Evolutionary conservation across 2,113 vertebrate genomes (phyloP), one percentile per base, ranked within the genome.

Genomic region (Albula goreensis): DNA sequence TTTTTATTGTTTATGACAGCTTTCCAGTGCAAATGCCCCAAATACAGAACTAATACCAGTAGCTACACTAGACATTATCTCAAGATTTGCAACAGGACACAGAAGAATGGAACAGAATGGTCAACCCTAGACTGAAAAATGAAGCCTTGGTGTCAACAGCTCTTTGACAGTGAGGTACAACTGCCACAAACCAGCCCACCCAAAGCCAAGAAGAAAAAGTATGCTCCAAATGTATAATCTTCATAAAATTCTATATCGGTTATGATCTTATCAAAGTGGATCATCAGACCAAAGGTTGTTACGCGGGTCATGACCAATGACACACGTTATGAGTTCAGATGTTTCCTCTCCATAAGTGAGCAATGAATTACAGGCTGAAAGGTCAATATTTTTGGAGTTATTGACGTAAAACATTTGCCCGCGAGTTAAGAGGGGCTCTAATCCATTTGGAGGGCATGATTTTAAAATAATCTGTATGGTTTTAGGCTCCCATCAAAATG

Each of bases 21-120:
- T 52, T 56, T 41, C 56, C 25, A 83, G 31, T 81, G 11, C 19
- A 82, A 50, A 82, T 17, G 4, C 51, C 66, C 48, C 9, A 41
- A 41, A 63, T 56, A 66, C 53, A 60, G 87, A 12, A 48, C 51
- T 80, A 56, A n/a, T 83, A 25, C 57, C 50, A 85, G 80, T 41
- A 41, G 19, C 80, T 70, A 60, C 57, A 78, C 31, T 41, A 78
- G 41, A 51, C 74, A 11, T 78, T 51, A 0, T 57, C 84, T 84
- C 79, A 83, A 86, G 56, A 86, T 82, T 56, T 17, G 25, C 78
- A 86, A 86, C 41, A 82, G 81, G 50, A 57, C 78, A 78, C 85
- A 17, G 51, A 56, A 83, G 19, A 84, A 77, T 31, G 53, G 81
- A 77, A n/a, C 57, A 25, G 63, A 66, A 78, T 84, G 78, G 60